Base-by-base conservation (phyloP, 2,113 vertebrate species). In the Papio anubis region DNA sequence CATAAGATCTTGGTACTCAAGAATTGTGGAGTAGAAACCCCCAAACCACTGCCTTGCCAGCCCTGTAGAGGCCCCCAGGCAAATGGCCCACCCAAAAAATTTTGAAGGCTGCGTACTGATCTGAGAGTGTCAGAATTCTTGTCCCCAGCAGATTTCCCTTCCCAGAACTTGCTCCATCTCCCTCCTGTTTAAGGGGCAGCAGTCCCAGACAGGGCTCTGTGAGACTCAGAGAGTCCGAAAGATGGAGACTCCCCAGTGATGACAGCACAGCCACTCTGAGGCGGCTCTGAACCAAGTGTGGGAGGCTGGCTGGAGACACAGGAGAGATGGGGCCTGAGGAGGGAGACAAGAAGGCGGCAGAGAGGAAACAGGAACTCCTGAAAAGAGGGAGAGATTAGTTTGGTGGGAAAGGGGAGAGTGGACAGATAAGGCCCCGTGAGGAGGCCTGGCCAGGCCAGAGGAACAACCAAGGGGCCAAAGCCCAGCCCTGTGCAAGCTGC, bases 341-440 rank as follows among this genome's bases (percentile, higher is more conserved):
- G 76, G 35, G 94, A 97, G 95, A 97, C 95, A 79, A 95, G 94
- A 48, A 84, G 95, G 95, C 96, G 10, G 88, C 92, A 82, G 85
- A 92, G 94, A 95, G 97, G 90, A 98, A 97, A 96, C 98, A 96
- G 98, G 97, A 97, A 94, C 97, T 97, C 94, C 88, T 76, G 93
- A 76, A 87, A 85, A 96, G 96, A 90, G 8, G 86, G 76, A 84
- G 93, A 98, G 98, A 98, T 98, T 97, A 98, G 93, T 91, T 73
- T 50, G 78, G 95, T 98, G 97, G 98, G 97, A 98, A 98, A 98
- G 86, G 93, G 95, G 97, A 95, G 93, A 93, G 86, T 32, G 57
- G 80, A 55, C 84, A 97, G 98, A 98, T 98, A 98, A 98, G 92
- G n/a, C 21, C 83, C 88, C 35, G 38, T 10, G 66, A 94, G 88